phyloP scores from a whole-genome alignment of 2,888 invertebrate genomes.

The Trachelus troglodyta region DNA sequence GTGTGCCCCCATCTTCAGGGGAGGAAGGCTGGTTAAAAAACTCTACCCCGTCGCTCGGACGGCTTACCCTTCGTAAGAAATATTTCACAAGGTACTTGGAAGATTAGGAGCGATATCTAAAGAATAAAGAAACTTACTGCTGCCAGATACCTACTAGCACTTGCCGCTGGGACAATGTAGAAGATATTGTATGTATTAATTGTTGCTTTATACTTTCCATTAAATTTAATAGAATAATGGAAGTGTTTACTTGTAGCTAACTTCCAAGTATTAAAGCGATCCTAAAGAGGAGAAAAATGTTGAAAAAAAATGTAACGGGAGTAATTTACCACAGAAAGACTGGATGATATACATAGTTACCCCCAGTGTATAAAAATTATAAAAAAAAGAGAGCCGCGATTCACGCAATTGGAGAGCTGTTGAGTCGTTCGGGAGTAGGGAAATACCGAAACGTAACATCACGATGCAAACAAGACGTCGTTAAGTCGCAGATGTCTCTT shows the following conservation, averaged over 20 bases:
- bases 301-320: background rate
- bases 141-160: background rate
- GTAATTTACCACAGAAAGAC: background rate
- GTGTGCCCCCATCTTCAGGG: background rate
- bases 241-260: background rate
- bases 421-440: background rate
- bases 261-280: background rate
- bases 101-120: background rate
- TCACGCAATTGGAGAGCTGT: background rate
- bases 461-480: constrained; percentile 36
- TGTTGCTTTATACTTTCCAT: background rate
- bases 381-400: background rate
- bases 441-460: background rate
- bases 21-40: background rate
- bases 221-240: background rate
- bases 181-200: background rate
- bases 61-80: background rate
- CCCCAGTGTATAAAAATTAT: background rate
- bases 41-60: background rate
- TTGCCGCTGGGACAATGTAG: background rate
- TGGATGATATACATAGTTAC: too few species aligned
- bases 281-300: background rate
- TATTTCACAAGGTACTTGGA: background rate
- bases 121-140: background rate
- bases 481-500: constrained; percentile 59